Conservation (phyloP, 2,888 invertebrate species). For the Conchocele bisecta region DNA sequence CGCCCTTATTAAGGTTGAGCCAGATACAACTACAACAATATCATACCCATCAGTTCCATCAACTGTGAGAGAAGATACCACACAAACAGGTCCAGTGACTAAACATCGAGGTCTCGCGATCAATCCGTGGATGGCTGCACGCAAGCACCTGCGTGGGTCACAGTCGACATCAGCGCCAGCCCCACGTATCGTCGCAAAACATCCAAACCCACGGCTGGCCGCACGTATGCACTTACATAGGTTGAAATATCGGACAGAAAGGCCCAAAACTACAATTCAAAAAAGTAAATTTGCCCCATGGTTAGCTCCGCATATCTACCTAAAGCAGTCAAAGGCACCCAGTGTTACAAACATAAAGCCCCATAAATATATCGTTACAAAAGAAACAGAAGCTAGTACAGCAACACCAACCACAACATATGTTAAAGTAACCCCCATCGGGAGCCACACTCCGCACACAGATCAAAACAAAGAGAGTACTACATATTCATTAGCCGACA, state of each 20-base stretch:
- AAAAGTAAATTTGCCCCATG: not conserved
- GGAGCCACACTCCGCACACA: too few relatives aligned
- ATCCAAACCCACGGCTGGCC: not conserved
- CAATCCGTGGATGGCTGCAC: conserved; percentile 2
- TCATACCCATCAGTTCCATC: not conserved
- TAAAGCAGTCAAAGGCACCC: too few relatives aligned
- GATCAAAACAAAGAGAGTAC: too few relatives aligned
- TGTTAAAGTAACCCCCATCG: too few relatives aligned
- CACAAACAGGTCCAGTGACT: not conserved
- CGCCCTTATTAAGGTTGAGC: too few relatives aligned
- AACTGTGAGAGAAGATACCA: not conserved
- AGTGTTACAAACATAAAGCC: too few relatives aligned
- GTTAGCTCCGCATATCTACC: too few relatives aligned
- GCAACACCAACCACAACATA: too few relatives aligned
- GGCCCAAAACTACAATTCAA: not conserved
- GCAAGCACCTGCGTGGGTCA: not conserved
- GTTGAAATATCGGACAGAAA: not conserved
- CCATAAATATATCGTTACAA: too few relatives aligned
- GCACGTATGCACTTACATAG: not conserved
- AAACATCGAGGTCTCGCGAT: not conserved
- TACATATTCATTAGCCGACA: too few relatives aligned
- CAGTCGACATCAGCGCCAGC: not conserved
- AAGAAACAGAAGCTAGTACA: too few relatives aligned
- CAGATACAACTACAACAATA: not conserved
- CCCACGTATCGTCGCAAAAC: not conserved